phyloP scores from a whole-genome alignment of 2,113 vertebrate genomes.

The Zosterops lateralis region DNA sequence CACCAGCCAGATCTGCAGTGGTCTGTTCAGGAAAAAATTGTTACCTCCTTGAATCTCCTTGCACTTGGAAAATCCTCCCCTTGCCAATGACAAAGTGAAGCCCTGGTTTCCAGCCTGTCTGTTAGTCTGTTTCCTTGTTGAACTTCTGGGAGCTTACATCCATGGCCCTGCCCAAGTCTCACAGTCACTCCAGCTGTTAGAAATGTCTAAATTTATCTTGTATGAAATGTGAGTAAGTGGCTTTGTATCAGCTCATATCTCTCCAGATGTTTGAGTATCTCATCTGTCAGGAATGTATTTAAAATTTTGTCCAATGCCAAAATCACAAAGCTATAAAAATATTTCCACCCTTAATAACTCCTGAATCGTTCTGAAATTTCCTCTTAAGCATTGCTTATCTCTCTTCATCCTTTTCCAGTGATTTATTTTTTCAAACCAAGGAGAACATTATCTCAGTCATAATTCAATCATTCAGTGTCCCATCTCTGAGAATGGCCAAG shows the following conservation, averaged over 20 bases:
- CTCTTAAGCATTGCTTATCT: background rate
- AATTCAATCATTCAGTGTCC: background rate
- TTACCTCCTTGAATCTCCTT: background rate
- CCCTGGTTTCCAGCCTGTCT: background rate
- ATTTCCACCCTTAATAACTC: background rate
- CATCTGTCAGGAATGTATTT: slow-evolving; percentile 45
- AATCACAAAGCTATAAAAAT: slow-evolving; percentile 21
- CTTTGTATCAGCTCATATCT: background rate
- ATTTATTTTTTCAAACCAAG: background rate
- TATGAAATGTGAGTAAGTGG: background rate
- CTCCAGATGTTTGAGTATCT: slow-evolving; percentile 50
- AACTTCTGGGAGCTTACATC: background rate
- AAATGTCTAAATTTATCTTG: slow-evolving; percentile 29
- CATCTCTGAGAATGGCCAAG: background rate
- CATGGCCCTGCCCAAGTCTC: background rate
- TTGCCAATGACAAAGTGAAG: background rate
- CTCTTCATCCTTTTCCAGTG: background rate
- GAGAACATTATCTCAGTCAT: background rate
- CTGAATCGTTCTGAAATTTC: background rate
- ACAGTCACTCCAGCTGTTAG: slow-evolving; percentile 17
- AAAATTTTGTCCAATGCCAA: background rate
- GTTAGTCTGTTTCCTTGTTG: background rate
- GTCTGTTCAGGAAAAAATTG: background rate
- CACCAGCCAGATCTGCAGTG: background rate
- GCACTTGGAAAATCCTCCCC: background rate